These are phyloP conservation scores for Hypolimnas misippus DNA, from an alignment of 2,888 invertebrate species.

Conservation along the genomic window DNA sequence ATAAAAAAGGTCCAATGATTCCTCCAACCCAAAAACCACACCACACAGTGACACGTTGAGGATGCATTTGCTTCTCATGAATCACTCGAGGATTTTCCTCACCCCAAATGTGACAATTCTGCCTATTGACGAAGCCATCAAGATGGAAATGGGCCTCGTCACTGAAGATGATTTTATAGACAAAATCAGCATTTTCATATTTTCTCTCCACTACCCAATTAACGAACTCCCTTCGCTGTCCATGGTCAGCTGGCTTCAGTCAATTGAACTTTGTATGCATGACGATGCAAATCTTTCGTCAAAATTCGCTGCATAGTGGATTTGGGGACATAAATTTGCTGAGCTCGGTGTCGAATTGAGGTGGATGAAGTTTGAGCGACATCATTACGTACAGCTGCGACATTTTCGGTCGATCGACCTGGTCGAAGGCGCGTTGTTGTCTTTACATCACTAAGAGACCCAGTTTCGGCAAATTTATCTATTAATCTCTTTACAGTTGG, in stretches of 20 bases:
- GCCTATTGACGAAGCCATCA: conserved; percentile 23
- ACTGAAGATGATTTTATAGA: conserved; percentile 20
- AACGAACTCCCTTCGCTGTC: neutral
- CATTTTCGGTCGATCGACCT: conserved; percentile 14
- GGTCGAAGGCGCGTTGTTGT: conserved; percentile 10
- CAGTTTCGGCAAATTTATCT: conserved; percentile 10
- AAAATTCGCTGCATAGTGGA: conserved; percentile 22
- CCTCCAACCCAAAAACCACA: too few species aligned
- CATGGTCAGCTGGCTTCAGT: conserved; percentile 19
- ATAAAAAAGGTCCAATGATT: conserved; percentile 27
- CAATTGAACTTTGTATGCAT: conserved; percentile 26
- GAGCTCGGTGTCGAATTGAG: conserved; percentile 3
- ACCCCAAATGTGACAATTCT: conserved; percentile 35
- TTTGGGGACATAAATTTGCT: conserved; percentile 9
- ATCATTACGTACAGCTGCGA: conserved; percentile 20
- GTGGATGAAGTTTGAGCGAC: conserved; percentile 7
- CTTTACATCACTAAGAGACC: conserved; percentile 1
- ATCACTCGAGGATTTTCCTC: conserved; percentile 27
- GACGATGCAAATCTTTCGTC: conserved; percentile 21
- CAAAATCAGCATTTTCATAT: conserved; percentile 17
- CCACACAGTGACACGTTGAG: neutral
- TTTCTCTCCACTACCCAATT: neutral
- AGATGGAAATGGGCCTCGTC: conserved; percentile 28
- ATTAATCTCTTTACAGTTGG: conserved; percentile 15
- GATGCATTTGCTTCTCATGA: conserved; percentile 15